Evolutionary conservation across 1,140 invertebrate genomes (phyloP).

Genomic region (Conus ventricosus): DNA sequence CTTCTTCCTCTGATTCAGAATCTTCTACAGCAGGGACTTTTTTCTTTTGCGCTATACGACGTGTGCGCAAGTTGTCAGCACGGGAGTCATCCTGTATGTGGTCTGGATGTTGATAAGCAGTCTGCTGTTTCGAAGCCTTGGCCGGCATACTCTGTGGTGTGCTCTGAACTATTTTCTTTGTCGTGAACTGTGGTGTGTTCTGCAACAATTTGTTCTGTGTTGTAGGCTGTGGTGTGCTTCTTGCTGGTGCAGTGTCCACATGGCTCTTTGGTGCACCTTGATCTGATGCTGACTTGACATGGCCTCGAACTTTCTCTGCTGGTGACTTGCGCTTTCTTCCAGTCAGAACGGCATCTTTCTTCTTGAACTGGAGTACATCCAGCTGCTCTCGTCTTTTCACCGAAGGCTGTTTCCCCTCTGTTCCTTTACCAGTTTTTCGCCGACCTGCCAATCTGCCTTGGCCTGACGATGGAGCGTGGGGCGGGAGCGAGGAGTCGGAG

Average conservation of each 20-base stretch:
- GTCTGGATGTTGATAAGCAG: not conserved
- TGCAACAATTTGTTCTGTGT: too few species aligned
- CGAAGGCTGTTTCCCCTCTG: not conserved
- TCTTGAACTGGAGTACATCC: not conserved
- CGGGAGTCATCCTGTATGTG: not conserved
- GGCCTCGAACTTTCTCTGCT: not conserved
- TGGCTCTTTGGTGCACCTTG: too few species aligned
- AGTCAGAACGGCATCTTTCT: not conserved
- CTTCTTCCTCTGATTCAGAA: not conserved
- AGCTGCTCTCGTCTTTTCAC: conserved; percentile 4
- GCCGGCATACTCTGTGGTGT: not conserved
- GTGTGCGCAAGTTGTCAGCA: not conserved
- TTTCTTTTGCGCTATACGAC: not conserved
- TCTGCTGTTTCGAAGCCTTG: not conserved
- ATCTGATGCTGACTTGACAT: too few species aligned
- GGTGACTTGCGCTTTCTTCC: not conserved
- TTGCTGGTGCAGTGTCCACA: too few species aligned
- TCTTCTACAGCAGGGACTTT: not conserved
- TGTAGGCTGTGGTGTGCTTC: too few species aligned
- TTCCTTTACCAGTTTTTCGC: not conserved
- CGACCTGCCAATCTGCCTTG: not conserved
- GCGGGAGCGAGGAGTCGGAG: not conserved
- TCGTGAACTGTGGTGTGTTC: not conserved
- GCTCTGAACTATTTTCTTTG: too few species aligned
- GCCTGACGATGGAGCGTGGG: not conserved